Evolutionary conservation across 2,797 vertebrate species (phyloP).

Genomic region (Kryptopterus vitreolus): DNA sequence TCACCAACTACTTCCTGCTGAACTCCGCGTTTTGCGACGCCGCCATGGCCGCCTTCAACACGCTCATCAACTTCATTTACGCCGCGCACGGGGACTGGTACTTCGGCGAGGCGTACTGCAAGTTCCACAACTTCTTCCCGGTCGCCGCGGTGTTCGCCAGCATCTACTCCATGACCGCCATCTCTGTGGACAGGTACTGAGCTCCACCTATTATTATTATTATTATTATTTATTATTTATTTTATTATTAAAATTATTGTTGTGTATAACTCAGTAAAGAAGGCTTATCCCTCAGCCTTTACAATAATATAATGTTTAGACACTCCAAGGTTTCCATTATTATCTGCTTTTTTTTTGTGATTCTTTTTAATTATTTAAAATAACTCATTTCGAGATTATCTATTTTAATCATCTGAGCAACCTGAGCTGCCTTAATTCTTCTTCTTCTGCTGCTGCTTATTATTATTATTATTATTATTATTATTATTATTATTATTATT

Average conservation of each 20-base stretch:
- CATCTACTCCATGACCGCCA: slow-evolving; percentile 96
- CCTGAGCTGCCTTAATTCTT: too few species aligned
- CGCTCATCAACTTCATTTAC: slow-evolving; percentile 91
- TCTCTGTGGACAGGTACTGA: slow-evolving; percentile 87
- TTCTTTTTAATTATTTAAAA: too few species aligned
- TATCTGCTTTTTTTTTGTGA: too few species aligned
- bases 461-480: too few species aligned
- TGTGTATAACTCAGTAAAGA: too few species aligned
- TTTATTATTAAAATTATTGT: too few species aligned
- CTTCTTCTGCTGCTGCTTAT: too few species aligned
- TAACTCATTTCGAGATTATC: too few species aligned
- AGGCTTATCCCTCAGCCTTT: too few species aligned
- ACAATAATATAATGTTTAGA: not conserved
- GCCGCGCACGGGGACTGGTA: slow-evolving; percentile 91
- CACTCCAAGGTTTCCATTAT: not conserved
- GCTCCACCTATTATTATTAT: too few species aligned
- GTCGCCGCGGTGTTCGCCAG: slow-evolving; percentile 92
- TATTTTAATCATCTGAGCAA: too few species aligned
- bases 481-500: not conserved
- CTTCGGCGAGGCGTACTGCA: slow-evolving; percentile 90
- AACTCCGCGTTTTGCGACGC: slow-evolving; percentile 91
- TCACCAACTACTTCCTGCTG: slow-evolving; percentile 92
- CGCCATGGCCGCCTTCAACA: slow-evolving; percentile 91
- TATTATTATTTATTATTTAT: not conserved
- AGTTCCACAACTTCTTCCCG: slow-evolving; percentile 97